Evolutionary conservation across 2,113 vertebrate species (phyloP), one percentile per base, ranked within the genome.

Genomic region (Apaloderma vittatum): DNA sequence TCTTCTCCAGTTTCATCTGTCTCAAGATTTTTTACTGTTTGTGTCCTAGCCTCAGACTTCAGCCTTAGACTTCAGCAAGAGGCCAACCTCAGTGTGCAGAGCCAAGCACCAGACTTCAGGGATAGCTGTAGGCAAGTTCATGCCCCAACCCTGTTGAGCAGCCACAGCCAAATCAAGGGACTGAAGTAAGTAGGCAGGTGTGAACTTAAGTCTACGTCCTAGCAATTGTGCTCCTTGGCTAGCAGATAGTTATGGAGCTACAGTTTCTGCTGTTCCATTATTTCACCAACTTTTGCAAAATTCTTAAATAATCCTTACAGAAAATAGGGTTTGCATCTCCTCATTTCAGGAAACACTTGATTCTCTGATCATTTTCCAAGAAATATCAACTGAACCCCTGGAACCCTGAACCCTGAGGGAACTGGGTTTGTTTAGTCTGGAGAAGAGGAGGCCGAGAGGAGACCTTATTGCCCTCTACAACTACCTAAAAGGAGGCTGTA

Each of bases 1-100:
- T 67, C 6, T 51, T 51, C 63, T 85, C 45, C 57, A 59, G 4
- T 11, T 79, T 78, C 34, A 20, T 26, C 27, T 40, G 2, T 3
- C 36, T 54, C 0, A 0, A 34, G 17, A 6, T 54, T 67, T 71
- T 71, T 36, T 57, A 4, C 2, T 6, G 73, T 63, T 61, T 70
- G 8, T 77, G 11, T 24, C 55, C 17, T 16, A 49, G 27, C 8
- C n/a, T 51, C 13, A 45, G 55, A 65, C 6, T 9, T 67, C 51
- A 54, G 32, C 11, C n/a, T 51, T 15, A 45, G 55, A 65, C 6
- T 9, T 67, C 51, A 54, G 32, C 11, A 81, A n/a, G 27, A 58
- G 24, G 2, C 12, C 45, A 73, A 0, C 1, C 24, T 85, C 1
- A 1, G 4, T 3, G 12, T 2, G 12, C 11, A 9, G 3, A 4